phyloP scores from a whole-genome alignment of 2,113 vertebrate genomes.

The Eulemur macaco region DNA sequence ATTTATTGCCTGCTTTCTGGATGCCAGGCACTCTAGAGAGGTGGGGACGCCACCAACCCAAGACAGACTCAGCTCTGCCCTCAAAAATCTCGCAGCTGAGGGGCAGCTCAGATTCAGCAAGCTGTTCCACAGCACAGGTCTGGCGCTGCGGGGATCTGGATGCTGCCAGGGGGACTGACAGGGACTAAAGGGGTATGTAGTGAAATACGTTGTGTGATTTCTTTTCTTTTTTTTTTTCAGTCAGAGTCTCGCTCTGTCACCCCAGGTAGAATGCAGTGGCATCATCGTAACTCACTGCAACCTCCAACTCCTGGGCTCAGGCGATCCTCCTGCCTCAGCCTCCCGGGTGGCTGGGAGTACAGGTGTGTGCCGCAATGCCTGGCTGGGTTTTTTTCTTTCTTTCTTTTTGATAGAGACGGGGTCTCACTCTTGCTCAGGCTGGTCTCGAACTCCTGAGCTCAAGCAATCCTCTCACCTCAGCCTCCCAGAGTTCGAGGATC shows the following conservation, averaged over 20 bases:
- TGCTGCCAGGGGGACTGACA: rapidly evolving
- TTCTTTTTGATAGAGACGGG: too few species aligned
- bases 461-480: background rate
- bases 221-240: background rate
- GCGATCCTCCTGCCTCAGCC: background rate
- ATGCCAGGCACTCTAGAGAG: background rate
- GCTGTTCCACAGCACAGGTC: rapidly evolving
- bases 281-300: background rate
- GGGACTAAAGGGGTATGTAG: rapidly evolving
- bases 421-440: too few species aligned
- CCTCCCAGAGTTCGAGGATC: background rate
- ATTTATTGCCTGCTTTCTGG: background rate
- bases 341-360: background rate
- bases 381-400: too few species aligned
- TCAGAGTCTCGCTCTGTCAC: background rate
- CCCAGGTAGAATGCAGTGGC: background rate
- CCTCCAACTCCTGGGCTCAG: background rate
- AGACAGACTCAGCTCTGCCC: background rate
- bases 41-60: background rate
- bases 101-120: background rate
- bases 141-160: rapidly evolving
- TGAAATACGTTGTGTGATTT: background rate
- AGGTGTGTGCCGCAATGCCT: too few species aligned
- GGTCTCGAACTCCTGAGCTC: background rate
- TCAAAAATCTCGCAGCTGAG: background rate